Evolutionary conservation across 2,888 invertebrate genomes (phyloP).

Genomic region (Rhingia campestris): DNA sequence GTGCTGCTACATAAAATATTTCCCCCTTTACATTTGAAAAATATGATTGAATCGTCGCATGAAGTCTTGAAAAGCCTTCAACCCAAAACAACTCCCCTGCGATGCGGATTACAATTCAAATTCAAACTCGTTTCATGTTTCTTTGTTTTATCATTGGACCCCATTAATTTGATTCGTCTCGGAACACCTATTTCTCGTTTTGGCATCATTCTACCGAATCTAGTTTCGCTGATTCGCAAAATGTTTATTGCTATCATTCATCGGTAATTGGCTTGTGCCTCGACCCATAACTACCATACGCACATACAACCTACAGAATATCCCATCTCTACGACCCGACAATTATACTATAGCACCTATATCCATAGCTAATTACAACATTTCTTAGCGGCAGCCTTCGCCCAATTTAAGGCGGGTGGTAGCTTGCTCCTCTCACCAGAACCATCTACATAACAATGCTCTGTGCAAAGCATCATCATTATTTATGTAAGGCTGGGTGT

Average conservation of each 20-base stretch:
- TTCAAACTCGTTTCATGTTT: too few species aligned
- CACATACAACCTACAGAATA: background rate
- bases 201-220: background rate
- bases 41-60: too few species aligned
- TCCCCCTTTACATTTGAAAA: too few species aligned
- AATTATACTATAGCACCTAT: slow-evolving; percentile 23
- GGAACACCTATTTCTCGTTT: too few species aligned
- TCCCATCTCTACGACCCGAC: background rate
- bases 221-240: slow-evolving; percentile 41
- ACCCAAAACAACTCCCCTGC: too few species aligned
- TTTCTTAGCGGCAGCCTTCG: slow-evolving; percentile 22
- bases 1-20: too few species aligned
- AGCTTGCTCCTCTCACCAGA: slow-evolving; percentile 2
- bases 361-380: slow-evolving; percentile 38
- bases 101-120: too few species aligned
- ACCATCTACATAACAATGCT: slow-evolving; percentile 11
- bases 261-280: slow-evolving; percentile 51
- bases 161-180: too few species aligned
- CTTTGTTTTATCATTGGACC: too few species aligned
- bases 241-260: slow-evolving; percentile 50
- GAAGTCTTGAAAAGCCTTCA: too few species aligned
- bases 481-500: background rate
- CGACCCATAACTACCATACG: background rate
- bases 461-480: slow-evolving; percentile 12
- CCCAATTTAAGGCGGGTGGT: slow-evolving; percentile 8